Conservation (phyloP, 2,888 invertebrate genomes). For the Rhopalosiphum nymphaeae region DNA sequence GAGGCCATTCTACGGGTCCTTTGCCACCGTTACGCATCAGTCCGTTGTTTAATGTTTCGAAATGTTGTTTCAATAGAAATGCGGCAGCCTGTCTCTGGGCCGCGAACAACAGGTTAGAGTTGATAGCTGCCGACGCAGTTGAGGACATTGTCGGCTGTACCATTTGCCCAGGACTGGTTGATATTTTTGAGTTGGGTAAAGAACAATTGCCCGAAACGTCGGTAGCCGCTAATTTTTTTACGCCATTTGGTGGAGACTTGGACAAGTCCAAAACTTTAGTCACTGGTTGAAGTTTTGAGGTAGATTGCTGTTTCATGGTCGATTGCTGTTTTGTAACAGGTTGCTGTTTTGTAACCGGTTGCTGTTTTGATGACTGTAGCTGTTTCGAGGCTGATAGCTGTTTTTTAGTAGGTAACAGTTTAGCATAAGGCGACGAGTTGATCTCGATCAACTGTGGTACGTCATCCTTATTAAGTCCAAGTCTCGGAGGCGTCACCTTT, state of each 20-base stretch:
- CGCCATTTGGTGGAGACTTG: constrained; percentile 42
- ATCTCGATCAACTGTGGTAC: constrained; percentile 67
- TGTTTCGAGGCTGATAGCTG: constrained; percentile 22
- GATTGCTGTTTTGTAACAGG: constrained; percentile 64
- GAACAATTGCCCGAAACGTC: not conserved
- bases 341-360: constrained; percentile 54
- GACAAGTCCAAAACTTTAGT: constrained; percentile 48
- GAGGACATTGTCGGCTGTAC: constrained; percentile 5
- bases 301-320: not conserved
- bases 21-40: constrained; percentile 15
- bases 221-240: not conserved
- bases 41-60: constrained; percentile 46
- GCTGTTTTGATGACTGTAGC: not conserved
- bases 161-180: constrained; percentile 34
- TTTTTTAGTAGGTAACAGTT: constrained; percentile 64
- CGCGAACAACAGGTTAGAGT: constrained; percentile 56
- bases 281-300: constrained; percentile 29
- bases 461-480: constrained; percentile 56
- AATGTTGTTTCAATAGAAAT: constrained; percentile 52
- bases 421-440: constrained; percentile 66
- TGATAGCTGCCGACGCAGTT: constrained; percentile 28
- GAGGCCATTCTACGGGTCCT: constrained; percentile 46
- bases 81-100: constrained; percentile 60
- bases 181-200: not conserved
- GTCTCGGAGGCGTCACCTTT: constrained; percentile 39